Evolutionary conservation across 2,113 vertebrate genomes (phyloP), one percentile per base, ranked within the genome.

Genomic region (Shinisaurus crocodilurus): DNA sequence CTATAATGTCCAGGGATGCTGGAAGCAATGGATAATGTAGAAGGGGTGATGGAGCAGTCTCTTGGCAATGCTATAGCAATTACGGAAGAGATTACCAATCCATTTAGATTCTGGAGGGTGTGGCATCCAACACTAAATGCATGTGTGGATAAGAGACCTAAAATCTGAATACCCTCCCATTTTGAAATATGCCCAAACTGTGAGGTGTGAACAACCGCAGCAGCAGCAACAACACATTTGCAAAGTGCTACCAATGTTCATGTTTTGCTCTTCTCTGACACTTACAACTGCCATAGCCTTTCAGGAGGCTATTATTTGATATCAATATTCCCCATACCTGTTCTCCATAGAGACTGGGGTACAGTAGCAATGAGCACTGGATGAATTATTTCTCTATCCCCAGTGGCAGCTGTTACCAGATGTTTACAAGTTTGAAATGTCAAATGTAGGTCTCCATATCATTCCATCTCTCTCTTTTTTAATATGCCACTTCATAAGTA

Each of bases 391-490:
- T 0, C 43, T 32, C 75, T 91, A 89, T 94, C 95, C 93, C 92
- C 23, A 4, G 88, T 2, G 80, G 85, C 69, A 89, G 79, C 45
- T 0, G 0, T 92, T 70, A 72, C 87, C 95, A 95, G 93, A 90
- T 86, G 94, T 90, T 94, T 45, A 67, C 90, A 75, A 4, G 1
- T 91, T 89, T 83, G 91, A 94, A 94, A 89, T 87, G 92, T 67
- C n/a, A 0, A 87, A 3, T 0, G 88, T 87, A 43, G 90, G 90
- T 90, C 93, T 94, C 72, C 60, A 27, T 29, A 85, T 88, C 74
- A 70, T 80, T 60, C 63, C 15, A 65, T 65, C 86, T 67, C 40
- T 2, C 0, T 75, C 88, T 77, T 82, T 89, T 54, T 0, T 0
- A 54, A 82, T 48, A 50, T 85, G 77, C 94, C 89, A 13, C 90